A percentile compares a stretch with the other conserved stretches of the same genome.
phyloP scores from a whole-genome alignment of 2,797 vertebrate species.

The Galaxias olidus region DNA sequence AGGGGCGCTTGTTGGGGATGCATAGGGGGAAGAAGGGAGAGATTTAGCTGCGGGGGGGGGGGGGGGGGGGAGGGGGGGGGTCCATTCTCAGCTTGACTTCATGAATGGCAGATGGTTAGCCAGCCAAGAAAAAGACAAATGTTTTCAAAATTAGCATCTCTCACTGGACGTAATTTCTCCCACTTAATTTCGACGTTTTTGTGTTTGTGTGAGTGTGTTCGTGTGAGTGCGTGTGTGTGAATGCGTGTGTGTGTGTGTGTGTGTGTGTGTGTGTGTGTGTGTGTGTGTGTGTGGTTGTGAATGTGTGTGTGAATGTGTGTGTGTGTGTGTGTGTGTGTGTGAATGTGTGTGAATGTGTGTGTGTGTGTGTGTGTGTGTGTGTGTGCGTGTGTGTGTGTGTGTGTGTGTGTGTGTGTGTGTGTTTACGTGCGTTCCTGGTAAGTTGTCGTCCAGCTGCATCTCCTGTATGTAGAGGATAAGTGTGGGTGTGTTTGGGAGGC shows the following conservation, averaged over 20 bases:
- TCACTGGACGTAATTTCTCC: constrained; percentile 31
- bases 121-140: constrained; percentile 16
- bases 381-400: background rate
- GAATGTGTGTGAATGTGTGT: background rate
- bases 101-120: constrained; percentile 26
- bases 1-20: constrained; percentile 37
- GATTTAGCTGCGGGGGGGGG: background rate
- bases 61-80: constrained; percentile 38
- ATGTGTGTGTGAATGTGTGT: too few relatives aligned
- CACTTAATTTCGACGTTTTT: constrained; percentile 30
- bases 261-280: background rate
- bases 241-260: background rate
- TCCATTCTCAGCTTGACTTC: constrained; percentile 45
- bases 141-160: background rate
- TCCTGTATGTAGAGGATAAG: too few relatives aligned
- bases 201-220: background rate
- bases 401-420: background rate
- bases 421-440: background rate
- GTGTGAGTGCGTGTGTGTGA: background rate
- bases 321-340: background rate
- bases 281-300: background rate
- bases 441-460: too few relatives aligned
- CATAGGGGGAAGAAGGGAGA: constrained; percentile 27
- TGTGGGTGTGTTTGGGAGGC: background rate
- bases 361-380: background rate